These are phyloP conservation scores for Parazoanthus swiftii DNA, from an alignment of 92 coral and sea anemone genomes.

Conservation along the genomic window DNA sequence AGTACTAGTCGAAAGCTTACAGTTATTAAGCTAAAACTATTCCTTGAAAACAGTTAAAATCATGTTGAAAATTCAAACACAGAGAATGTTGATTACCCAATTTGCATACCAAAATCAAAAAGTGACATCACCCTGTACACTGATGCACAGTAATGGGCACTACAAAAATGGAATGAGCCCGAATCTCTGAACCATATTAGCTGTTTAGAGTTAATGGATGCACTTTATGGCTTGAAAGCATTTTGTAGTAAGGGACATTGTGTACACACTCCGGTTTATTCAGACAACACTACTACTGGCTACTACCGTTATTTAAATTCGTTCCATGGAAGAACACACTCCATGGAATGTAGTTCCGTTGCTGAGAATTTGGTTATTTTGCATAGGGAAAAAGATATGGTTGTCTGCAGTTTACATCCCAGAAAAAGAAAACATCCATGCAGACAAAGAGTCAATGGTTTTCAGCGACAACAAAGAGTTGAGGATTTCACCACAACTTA, in stretches of 20 bases:
- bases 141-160: conserved; percentile 49
- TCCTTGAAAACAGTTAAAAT: too few species aligned
- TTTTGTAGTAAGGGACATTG: not conserved
- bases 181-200: conserved; percentile 46
- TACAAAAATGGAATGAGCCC: conserved; percentile 39
- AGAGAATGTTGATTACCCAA: not conserved
- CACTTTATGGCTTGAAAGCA: conserved; percentile 35
- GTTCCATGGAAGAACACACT: conserved; percentile 18
- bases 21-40: too few species aligned
- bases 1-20: too few species aligned
- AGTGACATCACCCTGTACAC: conserved; percentile 31
- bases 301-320: conserved; percentile 41
- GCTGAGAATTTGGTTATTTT: not conserved
- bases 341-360: too few species aligned
- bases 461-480: conserved; percentile 54
- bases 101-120: conserved; percentile 12
- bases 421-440: conserved; percentile 35
- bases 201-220: conserved; percentile 38
- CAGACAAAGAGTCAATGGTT: conserved; percentile 38
- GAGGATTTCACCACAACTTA: conserved; percentile 34
- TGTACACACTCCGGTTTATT: conserved; percentile 32
- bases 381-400: not conserved
- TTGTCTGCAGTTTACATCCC: conserved; percentile 45
- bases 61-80: too few species aligned
- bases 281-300: conserved; percentile 40